A percentile compares a stretch with the other conserved stretches of the same genome.
Evolutionary conservation across 2,113 vertebrate genomes (phyloP).

Genomic region (Calidris pygmaea): DNA sequence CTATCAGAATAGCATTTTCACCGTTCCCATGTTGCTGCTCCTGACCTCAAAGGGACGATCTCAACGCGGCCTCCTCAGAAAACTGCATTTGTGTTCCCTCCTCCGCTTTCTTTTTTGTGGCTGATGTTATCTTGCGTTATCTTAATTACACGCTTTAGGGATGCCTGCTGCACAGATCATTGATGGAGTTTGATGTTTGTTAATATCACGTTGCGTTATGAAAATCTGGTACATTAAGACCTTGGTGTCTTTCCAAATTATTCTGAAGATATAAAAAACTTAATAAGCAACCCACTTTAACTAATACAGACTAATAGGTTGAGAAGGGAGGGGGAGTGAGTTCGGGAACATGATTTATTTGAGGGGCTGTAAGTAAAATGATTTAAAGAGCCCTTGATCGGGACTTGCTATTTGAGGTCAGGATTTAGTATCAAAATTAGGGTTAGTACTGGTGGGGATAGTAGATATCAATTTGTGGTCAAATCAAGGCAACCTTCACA

Average conservation of each 20-base stretch:
- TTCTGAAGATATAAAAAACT: slow-evolving; percentile 52
- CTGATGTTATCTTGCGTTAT: slow-evolving; percentile 65
- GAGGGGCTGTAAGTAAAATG: background rate
- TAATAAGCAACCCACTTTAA: slow-evolving; percentile 47
- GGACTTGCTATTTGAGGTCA: background rate
- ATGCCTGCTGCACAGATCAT: slow-evolving; percentile 53
- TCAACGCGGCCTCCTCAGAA: background rate
- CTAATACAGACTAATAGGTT: background rate
- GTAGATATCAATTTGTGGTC: background rate
- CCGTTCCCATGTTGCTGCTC: background rate
- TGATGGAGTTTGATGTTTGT: slow-evolving; percentile 73
- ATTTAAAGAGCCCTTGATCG: background rate
- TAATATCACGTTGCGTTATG: slow-evolving; percentile 57
- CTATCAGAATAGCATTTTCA: background rate
- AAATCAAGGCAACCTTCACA: background rate
- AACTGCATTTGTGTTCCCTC: background rate
- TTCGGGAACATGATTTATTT: background rate
- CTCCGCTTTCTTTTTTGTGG: background rate
- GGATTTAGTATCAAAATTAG: slow-evolving; percentile 6
- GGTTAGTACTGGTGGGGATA: background rate
- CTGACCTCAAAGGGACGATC: slow-evolving; percentile 29
- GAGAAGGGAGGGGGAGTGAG: background rate
- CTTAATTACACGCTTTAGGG: slow-evolving; percentile 72
- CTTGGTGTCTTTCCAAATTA: slow-evolving; percentile 60
- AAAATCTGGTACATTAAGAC: slow-evolving; percentile 65